Conservation (phyloP, 1,140 invertebrate species). For the Hyphantria cunea region DNA sequence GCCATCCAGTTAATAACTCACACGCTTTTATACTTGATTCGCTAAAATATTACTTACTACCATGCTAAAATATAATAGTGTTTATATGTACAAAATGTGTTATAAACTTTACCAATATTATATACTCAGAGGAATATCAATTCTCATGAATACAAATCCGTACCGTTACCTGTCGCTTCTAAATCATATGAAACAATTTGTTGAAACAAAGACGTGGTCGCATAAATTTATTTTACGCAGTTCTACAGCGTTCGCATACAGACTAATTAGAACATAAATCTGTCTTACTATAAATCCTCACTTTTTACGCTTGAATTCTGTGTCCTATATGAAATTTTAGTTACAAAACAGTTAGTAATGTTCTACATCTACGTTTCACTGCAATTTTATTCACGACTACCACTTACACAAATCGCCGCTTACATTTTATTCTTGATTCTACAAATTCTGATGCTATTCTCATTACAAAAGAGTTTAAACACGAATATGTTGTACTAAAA, state of each 20-base stretch:
- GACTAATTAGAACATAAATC: slow-evolving; percentile 70
- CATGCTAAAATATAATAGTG: no score
- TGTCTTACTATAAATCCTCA: slow-evolving; percentile 59
- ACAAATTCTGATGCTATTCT: slow-evolving; percentile 15
- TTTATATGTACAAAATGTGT: background rate
- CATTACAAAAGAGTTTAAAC: slow-evolving; percentile 25
- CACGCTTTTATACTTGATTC: no score
- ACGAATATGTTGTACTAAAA: background rate
- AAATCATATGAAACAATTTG: slow-evolving; percentile 61
- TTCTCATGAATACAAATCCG: slow-evolving; percentile 18
- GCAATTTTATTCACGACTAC: background rate
- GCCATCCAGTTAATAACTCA: no score
- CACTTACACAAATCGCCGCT: no score
- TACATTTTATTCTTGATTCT: slow-evolving; percentile 20
- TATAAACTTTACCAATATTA: slow-evolving; percentile 17
- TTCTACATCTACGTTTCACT: slow-evolving; percentile 7
- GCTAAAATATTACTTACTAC: no score
- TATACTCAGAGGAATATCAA: slow-evolving; percentile 16
- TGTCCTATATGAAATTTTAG: slow-evolving; percentile 30
- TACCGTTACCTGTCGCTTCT: slow-evolving; percentile 45
- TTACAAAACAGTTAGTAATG: slow-evolving; percentile 6
- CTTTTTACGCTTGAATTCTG: slow-evolving; percentile 46
- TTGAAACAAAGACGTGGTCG: slow-evolving; percentile 50
- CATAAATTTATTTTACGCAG: slow-evolving; percentile 64
- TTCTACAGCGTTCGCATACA: slow-evolving; percentile 42